phyloP scores from a whole-genome alignment of 2,888 invertebrate species.

The Dendrolimus houi region DNA sequence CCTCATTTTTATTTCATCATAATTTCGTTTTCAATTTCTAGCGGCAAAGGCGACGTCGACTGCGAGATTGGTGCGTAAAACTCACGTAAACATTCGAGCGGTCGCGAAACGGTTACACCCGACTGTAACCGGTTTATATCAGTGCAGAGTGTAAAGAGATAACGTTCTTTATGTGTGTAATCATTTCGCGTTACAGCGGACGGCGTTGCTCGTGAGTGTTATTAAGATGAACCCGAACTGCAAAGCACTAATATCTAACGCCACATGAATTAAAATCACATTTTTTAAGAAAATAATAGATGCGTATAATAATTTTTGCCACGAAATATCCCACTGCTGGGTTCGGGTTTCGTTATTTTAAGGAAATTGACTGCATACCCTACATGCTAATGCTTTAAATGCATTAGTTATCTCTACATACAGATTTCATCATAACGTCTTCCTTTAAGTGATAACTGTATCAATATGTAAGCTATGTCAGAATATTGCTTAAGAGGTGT shows the following conservation, averaged over 20 bases:
- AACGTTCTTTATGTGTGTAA: slow-evolving; percentile 70
- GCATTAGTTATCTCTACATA: no score
- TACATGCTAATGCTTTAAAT: no score
- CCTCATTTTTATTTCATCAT: slow-evolving; percentile 60
- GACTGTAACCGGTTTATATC: slow-evolving; percentile 64
- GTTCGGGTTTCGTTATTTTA: no score
- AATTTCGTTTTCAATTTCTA: slow-evolving; percentile 70
- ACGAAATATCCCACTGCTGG: no score
- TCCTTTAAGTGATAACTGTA: no score
- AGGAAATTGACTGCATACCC: no score
- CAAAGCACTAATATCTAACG: neutral
- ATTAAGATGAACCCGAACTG: slow-evolving; percentile 40
- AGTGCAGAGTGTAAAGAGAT: slow-evolving; percentile 66
- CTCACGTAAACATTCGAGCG: slow-evolving; percentile 66
- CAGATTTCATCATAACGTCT: no score
- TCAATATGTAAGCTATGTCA: no score
- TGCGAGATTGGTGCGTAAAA: slow-evolving; percentile 69
- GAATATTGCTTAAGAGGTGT: no score
- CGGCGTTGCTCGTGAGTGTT: slow-evolving; percentile 54
- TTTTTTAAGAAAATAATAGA: no score
- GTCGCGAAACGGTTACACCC: slow-evolving; percentile 56
- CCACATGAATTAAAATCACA: no score
- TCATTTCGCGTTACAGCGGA: slow-evolving; percentile 65
- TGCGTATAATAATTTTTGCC: no score
- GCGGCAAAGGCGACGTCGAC: slow-evolving; percentile 30